A percentile compares a stretch with the other conserved stretches of the same genome.
These are phyloP conservation scores for Octopus bimaculoides DNA, from an alignment of 1,140 invertebrate genomes.

Conservation along the genomic window DNA sequence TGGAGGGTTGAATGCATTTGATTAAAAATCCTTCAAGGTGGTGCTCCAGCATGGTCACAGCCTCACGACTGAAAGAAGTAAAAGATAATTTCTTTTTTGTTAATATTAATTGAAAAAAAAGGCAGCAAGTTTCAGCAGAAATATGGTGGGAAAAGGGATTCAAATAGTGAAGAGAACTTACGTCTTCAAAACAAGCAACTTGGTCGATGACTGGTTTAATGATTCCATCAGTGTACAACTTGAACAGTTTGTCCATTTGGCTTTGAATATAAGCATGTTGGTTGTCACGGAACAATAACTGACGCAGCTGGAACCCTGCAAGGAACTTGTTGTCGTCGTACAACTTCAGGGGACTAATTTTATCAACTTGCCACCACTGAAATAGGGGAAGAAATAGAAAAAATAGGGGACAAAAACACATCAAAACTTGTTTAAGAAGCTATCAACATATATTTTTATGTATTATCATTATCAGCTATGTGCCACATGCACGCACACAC, in stretches of 20 bases:
- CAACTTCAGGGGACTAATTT: conserved; percentile 81
- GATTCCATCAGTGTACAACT: conserved; percentile 73
- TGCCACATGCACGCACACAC: too few relatives aligned
- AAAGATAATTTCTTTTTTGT: too few relatives aligned
- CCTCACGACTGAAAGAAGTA: too few relatives aligned
- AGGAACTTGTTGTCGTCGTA: conserved; percentile 86
- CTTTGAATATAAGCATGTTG: conserved; percentile 69
- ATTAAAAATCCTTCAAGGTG: too few relatives aligned
- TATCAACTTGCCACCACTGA: conserved; percentile 88
- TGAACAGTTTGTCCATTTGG: conserved; percentile 71
- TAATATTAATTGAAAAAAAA: too few relatives aligned
- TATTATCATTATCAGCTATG: conserved; percentile 34
- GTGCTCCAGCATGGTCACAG: too few relatives aligned
- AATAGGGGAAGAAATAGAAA: conserved; percentile 21
- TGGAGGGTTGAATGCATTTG: too few relatives aligned
- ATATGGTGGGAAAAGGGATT: too few relatives aligned
- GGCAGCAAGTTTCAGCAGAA: too few relatives aligned
- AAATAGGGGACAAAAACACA: not conserved
- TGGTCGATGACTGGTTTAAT: conserved; percentile 82
- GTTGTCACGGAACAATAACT: conserved; percentile 78
- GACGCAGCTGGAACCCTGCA: conserved; percentile 78
- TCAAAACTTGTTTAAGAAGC: conserved; percentile 17
- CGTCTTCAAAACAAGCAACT: conserved; percentile 82
- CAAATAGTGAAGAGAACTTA: conserved; percentile 56
- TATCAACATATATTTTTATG: conserved; percentile 14